These are phyloP conservation scores for Lamellibrachia luymesi DNA, from an alignment of 1,140 invertebrate genomes.

Conservation along the genomic window DNA sequence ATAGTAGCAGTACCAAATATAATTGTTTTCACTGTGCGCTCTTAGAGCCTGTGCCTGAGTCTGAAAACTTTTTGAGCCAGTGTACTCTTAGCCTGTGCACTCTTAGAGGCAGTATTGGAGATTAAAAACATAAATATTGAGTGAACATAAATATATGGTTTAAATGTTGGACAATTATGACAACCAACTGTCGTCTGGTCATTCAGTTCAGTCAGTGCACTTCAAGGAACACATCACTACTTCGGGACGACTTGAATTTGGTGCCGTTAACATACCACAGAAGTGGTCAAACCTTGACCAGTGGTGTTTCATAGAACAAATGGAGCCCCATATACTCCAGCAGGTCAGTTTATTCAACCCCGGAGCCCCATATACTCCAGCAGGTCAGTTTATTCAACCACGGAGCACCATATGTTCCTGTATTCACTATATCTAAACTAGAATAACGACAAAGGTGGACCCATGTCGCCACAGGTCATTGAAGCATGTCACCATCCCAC, in stretches of 20 bases:
- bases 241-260: neutral
- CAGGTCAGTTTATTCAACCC: constrained; percentile 40
- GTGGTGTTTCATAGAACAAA: constrained; percentile 56
- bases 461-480: too few species aligned
- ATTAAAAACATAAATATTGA: neutral
- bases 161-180: neutral
- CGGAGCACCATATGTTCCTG: too few species aligned
- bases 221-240: neutral
- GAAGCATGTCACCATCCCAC: too few species aligned
- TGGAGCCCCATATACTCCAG: constrained; percentile 48
- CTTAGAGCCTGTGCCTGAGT: neutral
- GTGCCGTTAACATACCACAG: constrained; percentile 34
- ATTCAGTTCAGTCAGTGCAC: neutral
- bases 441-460: too few species aligned
- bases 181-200: neutral
- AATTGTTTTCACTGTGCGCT: too few species aligned
- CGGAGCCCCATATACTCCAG: too few species aligned
- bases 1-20: too few species aligned
- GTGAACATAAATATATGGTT: neutral
- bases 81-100: neutral
- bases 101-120: neutral
- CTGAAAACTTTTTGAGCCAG: neutral
- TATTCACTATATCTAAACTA: too few species aligned
- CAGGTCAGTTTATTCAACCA: constrained; percentile 32
- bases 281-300: constrained; percentile 49